Conservation (phyloP, 2,113 vertebrate species). For the Erpornis zantholeuca region DNA sequence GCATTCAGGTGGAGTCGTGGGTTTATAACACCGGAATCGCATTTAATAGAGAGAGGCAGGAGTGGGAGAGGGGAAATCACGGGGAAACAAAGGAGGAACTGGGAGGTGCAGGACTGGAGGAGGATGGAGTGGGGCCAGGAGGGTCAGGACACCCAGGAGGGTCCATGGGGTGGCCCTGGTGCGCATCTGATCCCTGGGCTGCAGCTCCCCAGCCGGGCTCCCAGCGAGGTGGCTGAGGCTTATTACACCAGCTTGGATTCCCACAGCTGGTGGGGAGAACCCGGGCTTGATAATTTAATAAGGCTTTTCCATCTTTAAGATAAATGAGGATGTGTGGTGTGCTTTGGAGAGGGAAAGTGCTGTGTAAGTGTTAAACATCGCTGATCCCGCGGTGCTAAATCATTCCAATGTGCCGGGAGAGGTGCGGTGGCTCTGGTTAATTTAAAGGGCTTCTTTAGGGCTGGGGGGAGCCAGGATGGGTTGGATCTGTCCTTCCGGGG, state of each 20-base stretch:
- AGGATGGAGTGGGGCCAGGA: neutral
- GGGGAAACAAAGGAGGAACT: slow-evolving; percentile 20
- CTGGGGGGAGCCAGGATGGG: neutral
- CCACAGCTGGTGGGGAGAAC: neutral
- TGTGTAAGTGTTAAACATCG: slow-evolving; percentile 2
- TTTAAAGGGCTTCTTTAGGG: slow-evolving; percentile 11
- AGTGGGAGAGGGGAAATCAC: neutral
- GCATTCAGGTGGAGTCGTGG: slow-evolving; percentile 45
- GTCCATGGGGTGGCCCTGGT: neutral
- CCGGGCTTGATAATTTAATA: slow-evolving; percentile 44
- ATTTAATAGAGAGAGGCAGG: slow-evolving; percentile 20
- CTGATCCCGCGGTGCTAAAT: neutral
- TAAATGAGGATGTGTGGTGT: neutral
- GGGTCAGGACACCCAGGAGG: neutral
- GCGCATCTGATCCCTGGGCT: neutral
- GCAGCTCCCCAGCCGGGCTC: neutral
- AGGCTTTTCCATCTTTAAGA: slow-evolving; percentile 31
- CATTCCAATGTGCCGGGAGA: neutral
- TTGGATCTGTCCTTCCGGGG: neutral
- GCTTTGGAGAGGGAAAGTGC: slow-evolving; percentile 32
- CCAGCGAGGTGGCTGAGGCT: neutral
- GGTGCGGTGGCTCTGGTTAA: neutral
- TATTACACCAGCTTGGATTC: neutral
- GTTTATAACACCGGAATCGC: slow-evolving; percentile 1
- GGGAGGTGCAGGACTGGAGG: neutral